Evolutionary conservation across 2,888 invertebrate genomes (phyloP).

Genomic region (Phytoseiulus persimilis): DNA sequence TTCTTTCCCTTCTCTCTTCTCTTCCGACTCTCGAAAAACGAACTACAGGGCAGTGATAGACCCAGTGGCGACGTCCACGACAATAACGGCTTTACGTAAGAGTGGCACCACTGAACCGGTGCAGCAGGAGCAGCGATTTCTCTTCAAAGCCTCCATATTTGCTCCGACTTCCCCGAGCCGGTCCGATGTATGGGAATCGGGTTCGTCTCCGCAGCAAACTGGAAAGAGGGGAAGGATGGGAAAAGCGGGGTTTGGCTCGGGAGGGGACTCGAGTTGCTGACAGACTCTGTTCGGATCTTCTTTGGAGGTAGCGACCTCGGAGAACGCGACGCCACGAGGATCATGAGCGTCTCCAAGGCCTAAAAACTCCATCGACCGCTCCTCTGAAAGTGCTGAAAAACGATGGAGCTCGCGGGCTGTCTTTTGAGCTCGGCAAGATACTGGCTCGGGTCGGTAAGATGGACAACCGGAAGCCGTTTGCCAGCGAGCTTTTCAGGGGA

Average conservation of each 20-base stretch:
- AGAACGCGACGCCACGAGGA: background rate
- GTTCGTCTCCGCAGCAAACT: background rate
- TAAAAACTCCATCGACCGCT: background rate
- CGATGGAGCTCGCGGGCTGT: background rate
- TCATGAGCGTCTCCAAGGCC: background rate
- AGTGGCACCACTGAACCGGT: no score
- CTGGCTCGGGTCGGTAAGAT: background rate
- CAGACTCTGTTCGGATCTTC: background rate
- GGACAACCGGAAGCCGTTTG: constrained; percentile 5
- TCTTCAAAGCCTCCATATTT: background rate
- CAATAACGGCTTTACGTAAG: no score
- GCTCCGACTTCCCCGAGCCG: background rate
- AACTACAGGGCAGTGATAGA: no score
- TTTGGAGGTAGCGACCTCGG: background rate
- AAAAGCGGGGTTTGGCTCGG: background rate
- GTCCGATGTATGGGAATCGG: background rate
- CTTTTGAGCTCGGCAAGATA: background rate
- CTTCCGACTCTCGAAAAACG: no score
- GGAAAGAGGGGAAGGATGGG: background rate
- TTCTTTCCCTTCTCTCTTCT: no score
- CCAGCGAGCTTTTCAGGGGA: background rate
- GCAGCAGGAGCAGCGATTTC: background rate
- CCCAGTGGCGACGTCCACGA: no score
- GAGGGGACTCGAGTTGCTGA: background rate
- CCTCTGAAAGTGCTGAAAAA: background rate